These are phyloP conservation scores for Habropoda laboriosa DNA, from an alignment of 1,140 invertebrate species.

Conservation along the genomic window DNA sequence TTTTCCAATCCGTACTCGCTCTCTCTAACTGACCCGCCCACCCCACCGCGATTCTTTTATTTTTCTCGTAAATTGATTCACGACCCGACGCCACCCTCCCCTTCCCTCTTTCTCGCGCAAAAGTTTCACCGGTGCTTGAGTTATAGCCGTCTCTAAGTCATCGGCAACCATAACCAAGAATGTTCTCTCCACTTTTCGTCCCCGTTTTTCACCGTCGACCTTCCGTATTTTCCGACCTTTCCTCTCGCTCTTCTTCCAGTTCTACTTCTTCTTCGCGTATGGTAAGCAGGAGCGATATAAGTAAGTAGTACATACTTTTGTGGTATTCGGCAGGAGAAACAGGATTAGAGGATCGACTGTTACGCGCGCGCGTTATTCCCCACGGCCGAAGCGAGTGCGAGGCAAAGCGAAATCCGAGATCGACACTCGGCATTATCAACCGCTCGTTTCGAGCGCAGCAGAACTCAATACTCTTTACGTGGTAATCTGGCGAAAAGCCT, in stretches of 20 bases:
- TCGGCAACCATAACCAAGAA: conserved; percentile 1
- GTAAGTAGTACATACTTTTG: too few species aligned
- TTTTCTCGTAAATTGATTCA: conserved; percentile 65
- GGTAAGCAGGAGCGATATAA: too few species aligned
- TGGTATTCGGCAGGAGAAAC: not conserved
- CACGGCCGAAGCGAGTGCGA: conserved; percentile 14
- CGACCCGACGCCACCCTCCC: conserved; percentile 8
- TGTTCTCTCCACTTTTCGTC: conserved; percentile 3
- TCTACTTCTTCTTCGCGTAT: too few species aligned
- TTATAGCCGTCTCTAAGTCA: conserved; percentile 42
- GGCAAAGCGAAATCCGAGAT: conserved; percentile 58
- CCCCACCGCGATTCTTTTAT: conserved; percentile 52
- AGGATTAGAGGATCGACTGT: not conserved
- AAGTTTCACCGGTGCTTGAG: conserved; percentile 52
- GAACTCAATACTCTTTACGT: conserved; percentile 50
- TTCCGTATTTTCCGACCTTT: too few species aligned
- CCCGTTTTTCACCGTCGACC: not conserved
- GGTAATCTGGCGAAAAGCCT: conserved; percentile 1
- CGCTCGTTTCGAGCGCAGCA: conserved; percentile 19
- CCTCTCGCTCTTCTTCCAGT: too few species aligned
- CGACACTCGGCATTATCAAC: conserved; percentile 36
- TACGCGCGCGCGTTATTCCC: not conserved
- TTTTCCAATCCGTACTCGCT: conserved; percentile 1
- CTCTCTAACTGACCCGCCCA: not conserved
- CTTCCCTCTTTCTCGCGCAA: conserved; percentile 5